Base-by-base conservation (phyloP, 2,888 invertebrate genomes). In the Hydraecia micacea region DNA sequence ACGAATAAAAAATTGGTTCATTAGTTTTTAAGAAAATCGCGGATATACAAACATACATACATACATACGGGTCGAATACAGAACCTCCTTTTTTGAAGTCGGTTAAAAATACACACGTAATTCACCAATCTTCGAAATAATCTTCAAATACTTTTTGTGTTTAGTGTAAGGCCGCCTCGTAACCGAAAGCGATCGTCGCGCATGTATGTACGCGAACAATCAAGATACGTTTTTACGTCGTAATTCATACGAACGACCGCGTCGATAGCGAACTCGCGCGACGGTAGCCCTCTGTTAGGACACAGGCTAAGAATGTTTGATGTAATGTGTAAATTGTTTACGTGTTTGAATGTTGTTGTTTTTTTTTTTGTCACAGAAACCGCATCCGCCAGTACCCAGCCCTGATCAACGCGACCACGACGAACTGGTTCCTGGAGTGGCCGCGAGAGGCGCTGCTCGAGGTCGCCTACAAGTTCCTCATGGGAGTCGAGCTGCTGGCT, bases 371-470 rank as follows among this genome's bases (percentile, higher is more conserved):
- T 21, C 1, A 7, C 89, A 98, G 98, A 91, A 98, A 98, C 90
- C 97, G 98, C 77, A 97, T 99, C 88, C 97, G 99, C 18, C 98
- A 98, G 93, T 99, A 98, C 95, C 99, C 99, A 1, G 98, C 98
- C 0, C 95, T 99, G 77, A 98, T 99, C 66, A 99, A 98, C 95
- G 98, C 98, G 86, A 98, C 98, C 0, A 98, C 99, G 0, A 98
- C 99, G 39, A 98, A 99, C 94, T 99, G 99, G 99, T 98, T 99
- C 95, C 97, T 98, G 91, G 98, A 98, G 90, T 99, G 99, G 99
- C 99, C 99, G 0, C 97, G 98, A 80, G 98, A 98, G 92, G 99
- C 99, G 58, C 96, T 99, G 76, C 96, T 99, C n/a, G 99, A 99
- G 95, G 99, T 99, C 15, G 99, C 99, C 21, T 97, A 98, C 92